phyloP scores from a whole-genome alignment of 2,888 invertebrate species.

The Anticlea derivata region DNA sequence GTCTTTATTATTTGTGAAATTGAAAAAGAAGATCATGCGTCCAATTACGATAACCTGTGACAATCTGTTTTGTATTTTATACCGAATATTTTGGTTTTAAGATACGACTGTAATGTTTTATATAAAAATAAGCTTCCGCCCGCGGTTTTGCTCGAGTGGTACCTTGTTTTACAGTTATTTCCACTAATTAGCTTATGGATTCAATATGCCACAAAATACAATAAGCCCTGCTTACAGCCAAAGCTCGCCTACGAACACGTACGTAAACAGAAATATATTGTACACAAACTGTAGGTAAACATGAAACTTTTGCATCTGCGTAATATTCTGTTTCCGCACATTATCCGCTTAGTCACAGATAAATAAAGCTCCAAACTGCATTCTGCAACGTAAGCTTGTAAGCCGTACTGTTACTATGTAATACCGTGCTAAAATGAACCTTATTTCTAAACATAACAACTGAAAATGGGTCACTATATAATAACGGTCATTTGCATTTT shows the following conservation, averaged over 20 bases:
- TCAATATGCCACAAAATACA: background rate
- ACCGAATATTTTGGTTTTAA: too few species aligned
- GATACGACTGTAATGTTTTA: too few species aligned
- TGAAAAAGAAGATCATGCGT: background rate
- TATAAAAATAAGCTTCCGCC: too few species aligned
- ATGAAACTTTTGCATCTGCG: conserved; percentile 5
- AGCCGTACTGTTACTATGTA: background rate
- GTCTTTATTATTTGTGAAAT: conserved; percentile 1
- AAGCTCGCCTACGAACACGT: background rate
- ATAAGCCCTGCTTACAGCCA: background rate
- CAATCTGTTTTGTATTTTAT: too few species aligned
- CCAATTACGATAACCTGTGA: too few species aligned
- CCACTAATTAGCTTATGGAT: background rate
- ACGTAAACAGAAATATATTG: conserved; percentile 4
- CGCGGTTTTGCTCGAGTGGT: too few species aligned
- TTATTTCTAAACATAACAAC: background rate
- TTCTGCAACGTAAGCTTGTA: background rate
- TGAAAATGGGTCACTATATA: background rate
- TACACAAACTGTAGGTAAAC: conserved; percentile 5
- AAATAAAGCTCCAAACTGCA: conserved; percentile 2
- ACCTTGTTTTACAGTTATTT: too few species aligned
- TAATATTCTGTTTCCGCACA: conserved; percentile 13
- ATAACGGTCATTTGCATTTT: background rate
- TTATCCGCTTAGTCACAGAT: conserved; percentile 12
- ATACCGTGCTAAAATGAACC: background rate